Percentiles rank a stretch among this genome's conserved stretches.
These are phyloP conservation scores for Nannospalax galili DNA, from an alignment of 2,113 vertebrate genomes.

Conservation along the genomic window DNA sequence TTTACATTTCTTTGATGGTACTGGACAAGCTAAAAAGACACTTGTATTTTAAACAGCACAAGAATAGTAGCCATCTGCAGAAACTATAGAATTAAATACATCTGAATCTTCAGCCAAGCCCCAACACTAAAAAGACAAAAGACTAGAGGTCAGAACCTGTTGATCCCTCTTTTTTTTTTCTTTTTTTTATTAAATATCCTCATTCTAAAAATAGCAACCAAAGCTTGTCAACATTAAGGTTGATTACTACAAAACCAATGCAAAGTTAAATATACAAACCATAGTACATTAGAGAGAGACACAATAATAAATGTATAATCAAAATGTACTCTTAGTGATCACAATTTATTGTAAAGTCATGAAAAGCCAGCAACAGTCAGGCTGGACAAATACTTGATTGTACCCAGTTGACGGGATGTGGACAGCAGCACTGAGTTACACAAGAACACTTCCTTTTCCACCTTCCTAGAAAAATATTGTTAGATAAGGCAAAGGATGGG, in stretches of 20 bases:
- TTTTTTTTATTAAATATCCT: slow-evolving; percentile 74
- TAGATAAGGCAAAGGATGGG: slow-evolving; percentile 85
- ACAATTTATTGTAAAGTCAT: slow-evolving; percentile 92
- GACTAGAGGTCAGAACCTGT: slow-evolving; percentile 68
- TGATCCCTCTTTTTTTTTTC: slow-evolving; percentile 56
- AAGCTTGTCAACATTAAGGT: slow-evolving; percentile 64
- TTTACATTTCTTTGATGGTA: slow-evolving; percentile 29
- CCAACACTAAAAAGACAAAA: slow-evolving; percentile 54
- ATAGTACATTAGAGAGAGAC: slow-evolving; percentile 72
- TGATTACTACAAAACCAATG: slow-evolving; percentile 73
- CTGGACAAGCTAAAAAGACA: background rate
- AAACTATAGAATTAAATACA: slow-evolving; percentile 28
- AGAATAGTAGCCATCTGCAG: slow-evolving; percentile 29
- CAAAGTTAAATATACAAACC: slow-evolving; percentile 69
- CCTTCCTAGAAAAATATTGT: slow-evolving; percentile 80
- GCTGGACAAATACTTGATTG: slow-evolving; percentile 88
- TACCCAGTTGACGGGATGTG: slow-evolving; percentile 82
- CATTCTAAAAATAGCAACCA: slow-evolving; percentile 74
- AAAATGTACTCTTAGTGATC: slow-evolving; percentile 85
- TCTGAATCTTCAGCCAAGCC: slow-evolving; percentile 55
- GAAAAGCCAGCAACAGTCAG: slow-evolving; percentile 92
- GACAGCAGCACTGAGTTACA: slow-evolving; percentile 89
- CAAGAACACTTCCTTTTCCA: slow-evolving; percentile 81
- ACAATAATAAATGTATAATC: slow-evolving; percentile 79
- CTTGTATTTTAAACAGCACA: slow-evolving; percentile 15